Evolutionary conservation across 2,113 vertebrate genomes (phyloP), one percentile per base, ranked within the genome.

Genomic region (Chlorodrepanis virens): DNA sequence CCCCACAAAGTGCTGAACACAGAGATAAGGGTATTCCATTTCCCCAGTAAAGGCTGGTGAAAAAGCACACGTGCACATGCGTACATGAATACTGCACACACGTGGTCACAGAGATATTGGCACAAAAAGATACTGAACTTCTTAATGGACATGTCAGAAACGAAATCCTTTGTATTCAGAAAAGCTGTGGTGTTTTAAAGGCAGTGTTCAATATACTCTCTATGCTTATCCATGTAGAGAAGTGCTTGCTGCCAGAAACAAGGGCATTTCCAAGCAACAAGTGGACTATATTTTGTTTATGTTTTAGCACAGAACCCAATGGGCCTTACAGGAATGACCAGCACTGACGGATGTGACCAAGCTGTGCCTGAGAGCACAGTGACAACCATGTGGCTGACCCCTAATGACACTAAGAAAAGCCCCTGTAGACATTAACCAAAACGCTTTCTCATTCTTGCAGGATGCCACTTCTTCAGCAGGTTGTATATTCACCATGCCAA

Each of bases 11-110:
- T 65, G n/a, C 78, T 89, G 53, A 64, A 61, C 63, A 49, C 3
- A 33, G 52, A 77, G 76, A 42, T 29, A 42, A 0, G 6, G 9
- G 29, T 68, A 54, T 50, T 42, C 50, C 10, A 14, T 85, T 87
- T 93, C 57, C 59, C 12, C 27, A 35, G 40, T 13, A 70, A 70
- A 54, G 33, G 12, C 31, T 94, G 67, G 40, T 39, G 71, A 80
- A 83, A 81, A 92, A 56, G 39, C 50, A 67, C 49, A 15, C 0
- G 0, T 33, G 14, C 6, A 8, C 3, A 0, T 31, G n/a, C 2
- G 2, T 50, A 5, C 20, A 20, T 45, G 12, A 69, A 52, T 42
- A 37, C 9, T 52, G 12, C 4, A 13, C 5, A 42, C 16, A 28
- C 0, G 0, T 29, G 27, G 23, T 28, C 52, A 42, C 22, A 27